A percentile compares a stretch with the other conserved stretches of the same genome.
These are phyloP conservation scores for Phainopepla nitens DNA, from an alignment of 2,113 vertebrate genomes.

Conservation along the genomic window DNA sequence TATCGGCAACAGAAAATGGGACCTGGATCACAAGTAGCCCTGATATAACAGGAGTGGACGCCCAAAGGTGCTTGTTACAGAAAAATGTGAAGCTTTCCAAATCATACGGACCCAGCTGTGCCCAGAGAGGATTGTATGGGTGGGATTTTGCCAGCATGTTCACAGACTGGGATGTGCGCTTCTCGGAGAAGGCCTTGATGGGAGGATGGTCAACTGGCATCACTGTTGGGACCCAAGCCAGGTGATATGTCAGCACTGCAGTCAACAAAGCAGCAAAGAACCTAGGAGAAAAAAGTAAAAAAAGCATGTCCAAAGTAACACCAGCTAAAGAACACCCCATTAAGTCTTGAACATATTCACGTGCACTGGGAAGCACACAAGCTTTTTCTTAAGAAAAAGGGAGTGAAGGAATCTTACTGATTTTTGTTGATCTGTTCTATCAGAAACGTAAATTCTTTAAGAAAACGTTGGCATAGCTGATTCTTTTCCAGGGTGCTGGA, in stretches of 20 bases:
- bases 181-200: conserved; percentile 79
- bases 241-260: conserved; percentile 84
- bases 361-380: not conserved
- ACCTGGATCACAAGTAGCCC: not conserved
- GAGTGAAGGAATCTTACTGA: conserved; percentile 71
- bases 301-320: not conserved
- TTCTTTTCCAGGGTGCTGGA: conserved; percentile 79
- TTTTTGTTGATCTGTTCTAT: conserved; percentile 86
- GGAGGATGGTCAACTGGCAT: conserved; percentile 85
- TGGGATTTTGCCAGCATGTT: conserved; percentile 84
- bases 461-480: conserved; percentile 81
- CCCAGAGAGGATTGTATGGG: conserved; percentile 88
- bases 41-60: not conserved
- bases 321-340: not conserved
- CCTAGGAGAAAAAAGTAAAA: conserved; percentile 34
- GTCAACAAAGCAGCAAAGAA: conserved; percentile 85
- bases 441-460: conserved; percentile 79
- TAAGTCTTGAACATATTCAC: not conserved
- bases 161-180: conserved; percentile 80
- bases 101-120: conserved; percentile 82
- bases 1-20: not conserved
- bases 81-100: not conserved
- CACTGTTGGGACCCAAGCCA: conserved; percentile 89
- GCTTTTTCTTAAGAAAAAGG: not conserved
- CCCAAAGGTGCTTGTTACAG: not conserved